phyloP scores from a whole-genome alignment of 1,140 invertebrate genomes.

The Halictus rubicundus region DNA sequence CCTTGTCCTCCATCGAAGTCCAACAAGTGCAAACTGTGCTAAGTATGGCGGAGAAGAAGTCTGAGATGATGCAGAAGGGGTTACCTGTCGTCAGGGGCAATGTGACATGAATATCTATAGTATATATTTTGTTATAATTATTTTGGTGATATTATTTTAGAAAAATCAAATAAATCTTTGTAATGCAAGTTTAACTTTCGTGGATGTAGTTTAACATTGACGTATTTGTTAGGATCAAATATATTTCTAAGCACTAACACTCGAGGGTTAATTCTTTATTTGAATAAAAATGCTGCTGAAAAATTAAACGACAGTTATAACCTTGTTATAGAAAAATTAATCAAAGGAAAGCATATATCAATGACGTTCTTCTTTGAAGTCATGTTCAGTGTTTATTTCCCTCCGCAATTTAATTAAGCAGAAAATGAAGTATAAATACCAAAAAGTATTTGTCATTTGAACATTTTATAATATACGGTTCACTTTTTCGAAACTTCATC shows the following conservation, averaged over 20 bases:
- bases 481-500: no score
- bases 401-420: no score
- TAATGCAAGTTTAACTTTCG: background rate
- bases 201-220: background rate
- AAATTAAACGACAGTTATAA: no score
- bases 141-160: background rate
- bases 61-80: slow-evolving; percentile 21
- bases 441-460: no score
- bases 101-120: background rate
- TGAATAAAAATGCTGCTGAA: no score
- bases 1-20: slow-evolving; percentile 50
- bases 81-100: background rate
- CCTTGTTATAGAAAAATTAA: no score
- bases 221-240: background rate
- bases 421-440: no score
- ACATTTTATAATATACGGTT: no score
- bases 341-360: no score
- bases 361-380: no score
- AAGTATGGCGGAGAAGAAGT: slow-evolving; percentile 48
- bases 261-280: no score
- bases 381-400: no score
- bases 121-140: background rate
- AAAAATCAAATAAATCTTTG: background rate
- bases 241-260: background rate
- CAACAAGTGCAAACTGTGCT: slow-evolving; percentile 56